These are phyloP conservation scores for Acronicta leporina DNA, from an alignment of 2,888 invertebrate genomes.

Conservation along the genomic window DNA sequence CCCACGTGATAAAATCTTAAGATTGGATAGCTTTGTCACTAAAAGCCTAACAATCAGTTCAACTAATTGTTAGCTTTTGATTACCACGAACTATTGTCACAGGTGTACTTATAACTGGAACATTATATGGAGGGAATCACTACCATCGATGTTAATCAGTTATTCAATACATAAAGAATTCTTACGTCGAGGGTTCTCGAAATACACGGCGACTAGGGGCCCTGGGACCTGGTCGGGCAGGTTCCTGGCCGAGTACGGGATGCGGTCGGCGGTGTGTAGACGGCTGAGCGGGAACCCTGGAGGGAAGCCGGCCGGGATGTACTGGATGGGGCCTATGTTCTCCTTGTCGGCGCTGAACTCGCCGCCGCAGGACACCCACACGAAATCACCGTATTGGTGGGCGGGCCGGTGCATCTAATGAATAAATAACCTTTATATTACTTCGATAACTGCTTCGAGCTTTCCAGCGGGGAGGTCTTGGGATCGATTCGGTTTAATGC, in stretches of 20 bases:
- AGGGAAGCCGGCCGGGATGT: constrained; percentile 90
- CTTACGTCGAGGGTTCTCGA: constrained; percentile 82
- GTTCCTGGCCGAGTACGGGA: constrained; percentile 72
- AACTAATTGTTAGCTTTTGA: too few relatives aligned
- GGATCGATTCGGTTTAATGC: too few relatives aligned
- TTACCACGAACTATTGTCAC: too few relatives aligned
- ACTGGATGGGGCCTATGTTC: constrained; percentile 92
- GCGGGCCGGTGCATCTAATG: constrained; percentile 73
- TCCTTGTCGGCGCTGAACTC: constrained; percentile 94
- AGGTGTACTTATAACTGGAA: too few relatives aligned
- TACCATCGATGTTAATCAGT: too few relatives aligned
- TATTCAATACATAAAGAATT: constrained; percentile 20
- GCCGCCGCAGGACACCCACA: constrained; percentile 96
- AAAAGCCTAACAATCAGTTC: too few relatives aligned
- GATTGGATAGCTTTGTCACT: too few relatives aligned
- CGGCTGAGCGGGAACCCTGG: constrained; percentile 85
- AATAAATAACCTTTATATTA: background rate
- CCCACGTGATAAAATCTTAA: too few relatives aligned
- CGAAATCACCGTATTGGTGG: constrained; percentile 86
- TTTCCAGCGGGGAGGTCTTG: too few relatives aligned
- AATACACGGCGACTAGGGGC: constrained; percentile 78
- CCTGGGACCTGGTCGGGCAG: constrained; percentile 76
- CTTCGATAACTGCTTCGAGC: too few relatives aligned
- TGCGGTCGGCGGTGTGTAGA: constrained; percentile 80
- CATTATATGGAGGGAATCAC: too few relatives aligned